phyloP scores from a whole-genome alignment of 2,797 vertebrate species.

The Enteromius unitaeniatus region DNA sequence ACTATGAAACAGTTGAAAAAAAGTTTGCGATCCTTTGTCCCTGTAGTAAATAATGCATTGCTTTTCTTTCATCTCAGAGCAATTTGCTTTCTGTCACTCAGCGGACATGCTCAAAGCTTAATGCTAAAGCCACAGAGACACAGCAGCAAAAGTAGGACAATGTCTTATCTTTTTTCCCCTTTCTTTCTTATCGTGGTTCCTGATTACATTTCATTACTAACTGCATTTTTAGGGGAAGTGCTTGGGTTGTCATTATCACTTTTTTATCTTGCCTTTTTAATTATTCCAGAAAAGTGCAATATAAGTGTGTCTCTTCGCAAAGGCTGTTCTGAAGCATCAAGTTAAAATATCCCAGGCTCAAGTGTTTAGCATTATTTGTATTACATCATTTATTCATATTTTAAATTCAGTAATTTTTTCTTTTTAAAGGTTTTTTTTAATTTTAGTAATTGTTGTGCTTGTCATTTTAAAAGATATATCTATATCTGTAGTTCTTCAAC shows the following conservation, averaged over 20 bases:
- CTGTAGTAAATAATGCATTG: constrained; percentile 44
- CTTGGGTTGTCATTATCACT: not conserved
- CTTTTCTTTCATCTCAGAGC: constrained; percentile 55
- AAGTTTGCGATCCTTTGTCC: constrained; percentile 43
- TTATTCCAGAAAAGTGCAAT: not conserved
- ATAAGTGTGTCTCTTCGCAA: not conserved
- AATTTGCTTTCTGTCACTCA: constrained; percentile 59
- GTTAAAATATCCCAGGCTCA: not conserved
- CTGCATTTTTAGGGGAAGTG: constrained; percentile 3
- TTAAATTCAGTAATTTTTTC: not conserved
- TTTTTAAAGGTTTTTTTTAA: not conserved
- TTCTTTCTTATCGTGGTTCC: not conserved
- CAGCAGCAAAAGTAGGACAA: constrained; percentile 47
- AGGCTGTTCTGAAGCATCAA: not conserved
- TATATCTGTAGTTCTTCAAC: not conserved
- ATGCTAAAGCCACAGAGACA: constrained; percentile 51
- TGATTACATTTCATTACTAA: constrained; percentile 47
- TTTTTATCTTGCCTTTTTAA: not conserved
- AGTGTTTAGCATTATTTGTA: not conserved
- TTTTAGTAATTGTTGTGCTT: not conserved
- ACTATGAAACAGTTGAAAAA: constrained; percentile 48
- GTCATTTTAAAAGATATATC: not conserved
- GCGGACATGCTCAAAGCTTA: constrained; percentile 51
- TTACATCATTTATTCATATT: not conserved
- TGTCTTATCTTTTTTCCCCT: constrained; percentile 48